Conservation (phyloP, 2,888 invertebrate genomes). For the Teleogryllus oceanicus region DNA sequence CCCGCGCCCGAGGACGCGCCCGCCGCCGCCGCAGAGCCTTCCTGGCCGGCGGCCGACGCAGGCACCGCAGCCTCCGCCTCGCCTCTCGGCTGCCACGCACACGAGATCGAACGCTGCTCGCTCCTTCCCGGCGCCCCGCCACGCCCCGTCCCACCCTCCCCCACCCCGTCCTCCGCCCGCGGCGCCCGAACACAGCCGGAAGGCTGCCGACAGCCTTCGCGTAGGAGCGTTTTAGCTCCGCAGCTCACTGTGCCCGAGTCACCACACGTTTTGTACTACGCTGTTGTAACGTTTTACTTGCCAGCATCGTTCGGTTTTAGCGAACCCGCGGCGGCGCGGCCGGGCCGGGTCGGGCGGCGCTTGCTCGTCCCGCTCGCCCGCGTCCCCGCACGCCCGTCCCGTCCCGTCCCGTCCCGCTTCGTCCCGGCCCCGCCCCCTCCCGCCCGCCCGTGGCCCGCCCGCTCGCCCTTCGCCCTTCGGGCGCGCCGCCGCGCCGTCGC, state of each 20-base stretch:
- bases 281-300: background rate
- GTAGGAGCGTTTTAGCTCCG: constrained; percentile 38
- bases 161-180: background rate
- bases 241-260: constrained; percentile 10
- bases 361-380: background rate
- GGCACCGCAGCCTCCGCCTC: background rate
- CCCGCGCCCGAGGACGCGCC: background rate
- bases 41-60: constrained; percentile 1
- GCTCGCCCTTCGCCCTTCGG: too few relatives aligned
- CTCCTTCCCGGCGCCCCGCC: background rate
- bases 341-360: background rate
- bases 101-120: background rate
- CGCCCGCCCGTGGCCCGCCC: background rate
- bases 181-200: constrained; percentile 7
- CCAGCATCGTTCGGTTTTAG: constrained; percentile 2
- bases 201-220: background rate
- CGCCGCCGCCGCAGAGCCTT: background rate
- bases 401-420: background rate
- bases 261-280: constrained; percentile 18
- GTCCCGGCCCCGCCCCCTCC: background rate
- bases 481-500: too few relatives aligned
- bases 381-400: background rate
- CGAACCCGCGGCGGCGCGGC: background rate
- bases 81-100: background rate
- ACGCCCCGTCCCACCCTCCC: background rate